A percentile compares a stretch with the other conserved stretches of the same genome.
Evolutionary conservation across 1,140 invertebrate species (phyloP).

Genomic region (Choristoneura fumiferana): DNA sequence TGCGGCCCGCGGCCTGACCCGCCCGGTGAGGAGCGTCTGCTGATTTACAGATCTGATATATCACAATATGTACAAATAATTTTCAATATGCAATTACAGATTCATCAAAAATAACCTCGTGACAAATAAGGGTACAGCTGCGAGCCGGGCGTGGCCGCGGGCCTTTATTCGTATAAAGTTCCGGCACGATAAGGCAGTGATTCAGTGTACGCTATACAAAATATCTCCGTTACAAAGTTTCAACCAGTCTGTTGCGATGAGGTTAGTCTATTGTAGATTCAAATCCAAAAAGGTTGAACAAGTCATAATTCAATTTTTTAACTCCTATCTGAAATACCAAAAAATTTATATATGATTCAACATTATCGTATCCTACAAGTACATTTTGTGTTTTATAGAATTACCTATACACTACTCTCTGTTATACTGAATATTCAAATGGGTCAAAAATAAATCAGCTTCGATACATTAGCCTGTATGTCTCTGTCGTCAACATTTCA

Average conservation of each 20-base stretch:
- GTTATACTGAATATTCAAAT: constrained; percentile 70
- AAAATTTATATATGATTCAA: constrained; percentile 69
- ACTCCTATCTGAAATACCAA: constrained; percentile 74
- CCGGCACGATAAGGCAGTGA: constrained; percentile 77
- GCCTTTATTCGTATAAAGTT: constrained; percentile 47
- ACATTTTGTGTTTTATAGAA: constrained; percentile 72
- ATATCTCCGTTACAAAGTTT: constrained; percentile 73
- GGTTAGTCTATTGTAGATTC: constrained; percentile 77
- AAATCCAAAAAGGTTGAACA: constrained; percentile 76
- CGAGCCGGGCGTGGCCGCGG: constrained; percentile 17
- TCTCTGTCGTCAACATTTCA: constrained; percentile 30
- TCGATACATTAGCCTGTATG: constrained; percentile 38
- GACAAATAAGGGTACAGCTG: constrained; percentile 5
- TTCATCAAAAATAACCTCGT: constrained; percentile 14
- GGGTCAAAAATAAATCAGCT: constrained; percentile 66
- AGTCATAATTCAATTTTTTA: constrained; percentile 70
- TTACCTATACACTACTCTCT: constrained; percentile 73
- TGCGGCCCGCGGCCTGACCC: constrained; percentile 8
- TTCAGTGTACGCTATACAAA: constrained; percentile 76
- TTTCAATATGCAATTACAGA: constrained; percentile 8
- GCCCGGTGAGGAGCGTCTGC: too few relatives aligned
- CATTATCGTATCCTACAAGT: constrained; percentile 76
- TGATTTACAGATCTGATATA: too few relatives aligned
- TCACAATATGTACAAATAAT: constrained; percentile 12
- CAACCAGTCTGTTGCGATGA: constrained; percentile 75